These are phyloP conservation scores for Dipodomys spectabilis DNA, from an alignment of 2,113 vertebrate genomes.

Conservation along the genomic window DNA sequence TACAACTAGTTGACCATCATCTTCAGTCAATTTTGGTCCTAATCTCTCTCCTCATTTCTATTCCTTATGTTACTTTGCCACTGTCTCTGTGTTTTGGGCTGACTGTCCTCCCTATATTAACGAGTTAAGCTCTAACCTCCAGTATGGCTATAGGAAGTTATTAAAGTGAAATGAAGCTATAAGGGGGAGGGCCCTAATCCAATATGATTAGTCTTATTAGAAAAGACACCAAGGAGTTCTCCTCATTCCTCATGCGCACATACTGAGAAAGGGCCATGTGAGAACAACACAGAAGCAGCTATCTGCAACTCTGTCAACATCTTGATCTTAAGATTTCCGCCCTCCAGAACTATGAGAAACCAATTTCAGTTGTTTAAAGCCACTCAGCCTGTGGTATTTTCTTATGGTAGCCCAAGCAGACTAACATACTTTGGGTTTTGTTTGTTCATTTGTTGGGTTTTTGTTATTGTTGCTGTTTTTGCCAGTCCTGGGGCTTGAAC, in stretches of 20 bases:
- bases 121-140: neutral
- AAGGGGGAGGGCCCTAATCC: neutral
- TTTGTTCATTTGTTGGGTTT: neutral
- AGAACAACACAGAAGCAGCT: neutral
- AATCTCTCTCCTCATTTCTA: constrained; percentile 36
- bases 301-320: neutral
- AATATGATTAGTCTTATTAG: neutral
- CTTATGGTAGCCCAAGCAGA: neutral
- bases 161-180: neutral
- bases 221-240: neutral
- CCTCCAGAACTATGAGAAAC: constrained; percentile 24
- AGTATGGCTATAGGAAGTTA: neutral
- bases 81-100: neutral
- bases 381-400: neutral
- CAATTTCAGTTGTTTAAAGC: neutral
- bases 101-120: neutral
- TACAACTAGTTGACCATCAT: neutral
- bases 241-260: neutral
- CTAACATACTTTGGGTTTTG: neutral
- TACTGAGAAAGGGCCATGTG: neutral
- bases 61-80: neutral
- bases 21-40: constrained; percentile 13
- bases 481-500: too few species aligned
- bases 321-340: neutral
- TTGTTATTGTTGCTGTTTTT: neutral